Base-by-base conservation (phyloP, 2,113 vertebrate species). In the Eubucco bourcierii region DNA sequence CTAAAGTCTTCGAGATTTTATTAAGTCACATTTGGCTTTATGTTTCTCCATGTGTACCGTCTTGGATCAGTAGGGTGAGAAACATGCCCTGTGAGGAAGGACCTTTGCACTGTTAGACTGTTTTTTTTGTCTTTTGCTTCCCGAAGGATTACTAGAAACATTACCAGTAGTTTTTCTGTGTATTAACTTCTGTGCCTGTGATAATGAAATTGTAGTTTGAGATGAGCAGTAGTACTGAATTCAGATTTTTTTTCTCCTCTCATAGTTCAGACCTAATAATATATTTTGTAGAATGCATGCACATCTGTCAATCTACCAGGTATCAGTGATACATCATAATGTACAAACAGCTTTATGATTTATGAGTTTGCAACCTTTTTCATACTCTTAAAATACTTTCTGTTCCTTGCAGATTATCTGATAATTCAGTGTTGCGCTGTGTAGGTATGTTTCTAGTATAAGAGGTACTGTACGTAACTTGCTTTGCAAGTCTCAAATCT, bases 1-100 rank as follows among this genome's bases (percentile, higher is more conserved):
- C 79, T 91, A 84, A 34, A 80, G 60, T 92, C 85, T 88, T 89
- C 82, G 94, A 87, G 72, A 91, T 95, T 90, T 79, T 91, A 67
- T 91, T 94, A 77, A 96, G 90, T 94, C 68, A 46, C 80, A 58
- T 89, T 93, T 81, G 50, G 12, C 50, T 55, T 23, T 89, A 7
- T 83, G 52, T 93, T 88, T 56, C 78, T 74, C 20, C 67, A 46
- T 84, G 20, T 88, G 64, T 93, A 85, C 58, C 0, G 7, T 93
- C 80, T 92, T 87, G 86, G 87, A 93, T 93, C 86, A 84, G 59
- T 9, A 90, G 64, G 29, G 61, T 95, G 78, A 93, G 88, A 92
- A 95, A 52, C 71, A 64, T 16, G 27, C 34, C 75, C 64, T 80
- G 34, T 86, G 73, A 87, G 66, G 84, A 87, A 79, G 3, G 41